Evolutionary conservation across 2,888 invertebrate genomes (phyloP), one percentile per base, ranked within the genome.

Genomic region (Volucella inanis): DNA sequence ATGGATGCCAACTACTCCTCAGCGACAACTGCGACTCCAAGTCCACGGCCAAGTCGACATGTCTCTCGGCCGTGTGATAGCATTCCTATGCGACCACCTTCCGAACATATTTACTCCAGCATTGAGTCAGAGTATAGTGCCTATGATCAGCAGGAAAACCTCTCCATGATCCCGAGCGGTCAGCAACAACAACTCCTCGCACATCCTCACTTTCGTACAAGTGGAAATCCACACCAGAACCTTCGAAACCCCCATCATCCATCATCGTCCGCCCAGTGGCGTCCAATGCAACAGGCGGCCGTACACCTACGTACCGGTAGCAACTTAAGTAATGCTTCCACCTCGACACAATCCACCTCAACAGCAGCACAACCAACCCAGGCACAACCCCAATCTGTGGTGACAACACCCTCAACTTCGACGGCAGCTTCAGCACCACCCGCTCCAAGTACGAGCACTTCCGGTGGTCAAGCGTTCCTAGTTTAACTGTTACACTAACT

Each of bases 71-170:
- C 90, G 89, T 90, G 90, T 1, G 91, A 91, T 61, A 89, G 89
- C 12, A 89, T 92, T 84, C 94, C 94, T 54, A 94, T 95, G 87
- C 93, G 96, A 89, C 97, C 97, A 65, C 94, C 96, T 87, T 96
- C 96, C 88, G 97, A 97, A 92, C 97, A 97, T 91, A 97, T 97
- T 90, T 97, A 97, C 91, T 97, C 97, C 74, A 97, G 96, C 90
- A 97, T 97, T 92, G 97, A 97, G 92, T 97, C 97, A 81, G 97
- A 97, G 92, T 97, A 97, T 90, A 96, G 96, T 89, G 96, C 96
- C 77, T 93, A 97, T 89, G 97, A 97, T 92, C 91, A 91, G 74
- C 87, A 87, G 14, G 95, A 95, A 82, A 93, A 93, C 15, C 87
- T 92, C 22, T 92, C 92, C 3, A 92, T 92, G 92, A 92, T 92